A percentile compares a stretch with the other conserved stretches of the same genome.
phyloP scores from a whole-genome alignment of 2,888 invertebrate species.

The Flabesymbios commensalis region DNA sequence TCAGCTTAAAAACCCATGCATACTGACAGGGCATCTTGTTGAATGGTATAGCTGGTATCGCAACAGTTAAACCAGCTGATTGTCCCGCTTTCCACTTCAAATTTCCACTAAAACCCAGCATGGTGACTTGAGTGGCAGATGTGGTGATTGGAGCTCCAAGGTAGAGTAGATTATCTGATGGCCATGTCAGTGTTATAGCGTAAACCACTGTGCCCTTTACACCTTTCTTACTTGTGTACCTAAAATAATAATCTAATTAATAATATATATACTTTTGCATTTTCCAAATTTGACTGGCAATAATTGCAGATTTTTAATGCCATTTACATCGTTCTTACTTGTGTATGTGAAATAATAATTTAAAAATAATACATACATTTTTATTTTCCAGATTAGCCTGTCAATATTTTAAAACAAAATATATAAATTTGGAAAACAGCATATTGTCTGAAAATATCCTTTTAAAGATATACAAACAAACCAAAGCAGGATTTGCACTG shows the following conservation, averaged over 20 bases:
- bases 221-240: constrained; percentile 33
- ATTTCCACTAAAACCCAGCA: constrained; percentile 64
- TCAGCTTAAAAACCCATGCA: constrained; percentile 34
- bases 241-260: not conserved
- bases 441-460: too few species aligned
- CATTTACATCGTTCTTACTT: constrained; percentile 19
- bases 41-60: constrained; percentile 39
- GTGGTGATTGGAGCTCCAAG: constrained; percentile 63
- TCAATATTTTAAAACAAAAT: too few species aligned
- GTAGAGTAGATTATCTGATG: constrained; percentile 65
- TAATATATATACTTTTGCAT: too few species aligned
- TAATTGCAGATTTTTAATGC: too few species aligned
- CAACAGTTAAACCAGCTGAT: constrained; percentile 43
- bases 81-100: constrained; percentile 30
- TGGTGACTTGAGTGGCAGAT: constrained; percentile 56
- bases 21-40: constrained; percentile 30
- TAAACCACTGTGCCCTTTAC: constrained; percentile 64
- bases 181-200: constrained; percentile 75
- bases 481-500: not conserved
- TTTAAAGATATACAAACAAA: too few species aligned
- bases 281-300: too few species aligned
- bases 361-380: too few species aligned
- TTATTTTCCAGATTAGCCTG: too few species aligned
- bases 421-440: too few species aligned
- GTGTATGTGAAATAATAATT: too few species aligned